phyloP scores from a whole-genome alignment of 2,888 invertebrate species.

The Papilio protenor region DNA sequence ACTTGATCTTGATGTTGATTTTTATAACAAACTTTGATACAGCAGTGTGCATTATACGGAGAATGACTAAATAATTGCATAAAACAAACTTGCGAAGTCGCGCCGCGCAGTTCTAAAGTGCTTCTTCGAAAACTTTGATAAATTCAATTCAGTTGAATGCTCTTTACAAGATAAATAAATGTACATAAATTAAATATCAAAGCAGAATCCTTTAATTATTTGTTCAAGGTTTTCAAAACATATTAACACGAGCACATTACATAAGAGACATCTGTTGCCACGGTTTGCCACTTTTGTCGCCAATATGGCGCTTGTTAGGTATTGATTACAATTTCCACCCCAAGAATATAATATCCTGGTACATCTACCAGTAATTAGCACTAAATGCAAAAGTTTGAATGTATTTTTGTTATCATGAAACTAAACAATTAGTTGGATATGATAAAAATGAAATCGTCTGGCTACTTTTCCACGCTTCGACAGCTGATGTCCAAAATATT shows the following conservation, averaged over 20 bases:
- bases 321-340: background rate
- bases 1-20: background rate
- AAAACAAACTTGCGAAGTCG: conserved; percentile 6
- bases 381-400: no score
- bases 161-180: conserved; percentile 8
- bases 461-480: background rate
- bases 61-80: conserved; percentile 8
- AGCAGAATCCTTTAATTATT: background rate
- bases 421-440: no score
- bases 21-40: background rate
- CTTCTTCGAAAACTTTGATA: conserved; percentile 6
- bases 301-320: background rate
- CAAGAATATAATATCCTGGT: background rate
- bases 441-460: no score
- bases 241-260: background rate
- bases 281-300: background rate
- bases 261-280: background rate
- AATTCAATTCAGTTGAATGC: conserved; percentile 8
- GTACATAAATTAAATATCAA: background rate
- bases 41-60: background rate
- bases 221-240: background rate
- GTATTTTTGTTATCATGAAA: no score
- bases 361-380: no score
- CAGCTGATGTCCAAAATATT: background rate
- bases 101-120: background rate